Base-by-base conservation (phyloP, 2,888 invertebrate genomes). In the Acleris cristana region DNA sequence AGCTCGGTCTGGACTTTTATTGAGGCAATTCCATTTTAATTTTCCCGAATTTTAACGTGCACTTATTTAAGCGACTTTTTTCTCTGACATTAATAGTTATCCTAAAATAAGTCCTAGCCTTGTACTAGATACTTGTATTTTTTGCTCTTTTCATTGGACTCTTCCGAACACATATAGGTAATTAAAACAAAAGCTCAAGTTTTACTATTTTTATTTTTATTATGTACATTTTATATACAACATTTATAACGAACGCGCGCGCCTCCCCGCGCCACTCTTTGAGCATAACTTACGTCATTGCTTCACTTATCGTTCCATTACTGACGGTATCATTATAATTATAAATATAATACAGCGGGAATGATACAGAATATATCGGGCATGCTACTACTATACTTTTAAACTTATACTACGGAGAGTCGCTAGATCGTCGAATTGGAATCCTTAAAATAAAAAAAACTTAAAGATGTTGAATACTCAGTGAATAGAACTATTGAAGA, bases 151-250 rank as follows among this genome's bases (percentile, higher is more conserved):
- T 3, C 34, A 34, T 34, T 34, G 14, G 40, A 12, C 14, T 12
- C 34, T 40, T 40, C 40, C 40, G 3, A 40, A 40, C 4, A 1
- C 40, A 40, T 40, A 3, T 1, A 3, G 1, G 3, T 7, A 8
- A 53, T 48, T 52, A 0, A 67, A 75, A 75, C 71, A 65, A 73
- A 71, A 66, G 40, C 59, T 59, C 65, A 56, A 60, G 61, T 86
- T 88, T 88, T 87, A 81, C 86, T 82, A 87, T 89, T 90, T 90
- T 90, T 90, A 88, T 89, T 85, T 80, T 86, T 83, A 90, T 89
- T 87, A 84, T 84, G 81, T 92, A 92, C 91, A 92, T 87, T 87
- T 89, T 92, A 91, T 91, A 85, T 92, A 92, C 91, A 92, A 87
- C 75, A 75, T 88, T 86, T 83, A 84, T 84, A 83, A 84, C 81